Evolutionary conservation across 2,113 vertebrate genomes (phyloP).

Genomic region (Halichoeres trimaculatus): DNA sequence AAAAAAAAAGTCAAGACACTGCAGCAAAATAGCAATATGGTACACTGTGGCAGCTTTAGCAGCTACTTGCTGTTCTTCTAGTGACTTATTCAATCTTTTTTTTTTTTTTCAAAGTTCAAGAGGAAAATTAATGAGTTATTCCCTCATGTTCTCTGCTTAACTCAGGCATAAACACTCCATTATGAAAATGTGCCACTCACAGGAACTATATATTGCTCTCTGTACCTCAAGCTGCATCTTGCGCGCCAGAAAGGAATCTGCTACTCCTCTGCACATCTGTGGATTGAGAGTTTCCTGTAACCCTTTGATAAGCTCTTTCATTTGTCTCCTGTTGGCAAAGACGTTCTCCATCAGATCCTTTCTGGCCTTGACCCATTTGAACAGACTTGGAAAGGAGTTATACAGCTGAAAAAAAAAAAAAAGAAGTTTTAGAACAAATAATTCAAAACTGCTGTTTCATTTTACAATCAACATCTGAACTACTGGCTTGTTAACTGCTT

Average conservation of each 20-base stretch:
- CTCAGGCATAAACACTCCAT: too few relatives aligned
- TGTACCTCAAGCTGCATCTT: slow-evolving; percentile 41
- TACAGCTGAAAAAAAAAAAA: slow-evolving; percentile 34
- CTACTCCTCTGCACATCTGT: slow-evolving; percentile 40
- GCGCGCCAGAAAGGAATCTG: slow-evolving; percentile 56
- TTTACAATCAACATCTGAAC: background rate
- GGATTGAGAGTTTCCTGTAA: slow-evolving; percentile 44
- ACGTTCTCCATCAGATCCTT: background rate
- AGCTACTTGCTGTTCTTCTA: too few relatives aligned
- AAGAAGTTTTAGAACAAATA: background rate
- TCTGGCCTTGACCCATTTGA: slow-evolving; percentile 8
- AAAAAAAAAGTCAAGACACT: too few relatives aligned
- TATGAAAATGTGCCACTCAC: too few relatives aligned
- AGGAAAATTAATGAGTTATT: too few relatives aligned
- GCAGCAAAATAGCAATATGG: too few relatives aligned
- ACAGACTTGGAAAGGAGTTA: slow-evolving; percentile 47
- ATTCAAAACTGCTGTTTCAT: background rate
- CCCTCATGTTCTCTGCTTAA: too few relatives aligned
- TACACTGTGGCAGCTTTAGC: too few relatives aligned
- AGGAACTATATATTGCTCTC: background rate
- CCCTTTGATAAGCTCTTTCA: background rate
- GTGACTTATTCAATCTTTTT: too few relatives aligned
- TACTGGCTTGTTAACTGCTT: too few relatives aligned
- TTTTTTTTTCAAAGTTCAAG: too few relatives aligned
- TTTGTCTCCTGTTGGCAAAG: background rate